These are phyloP conservation scores for Burhinus oedicnemus DNA, from an alignment of 2,113 vertebrate species.

Conservation along the genomic window DNA sequence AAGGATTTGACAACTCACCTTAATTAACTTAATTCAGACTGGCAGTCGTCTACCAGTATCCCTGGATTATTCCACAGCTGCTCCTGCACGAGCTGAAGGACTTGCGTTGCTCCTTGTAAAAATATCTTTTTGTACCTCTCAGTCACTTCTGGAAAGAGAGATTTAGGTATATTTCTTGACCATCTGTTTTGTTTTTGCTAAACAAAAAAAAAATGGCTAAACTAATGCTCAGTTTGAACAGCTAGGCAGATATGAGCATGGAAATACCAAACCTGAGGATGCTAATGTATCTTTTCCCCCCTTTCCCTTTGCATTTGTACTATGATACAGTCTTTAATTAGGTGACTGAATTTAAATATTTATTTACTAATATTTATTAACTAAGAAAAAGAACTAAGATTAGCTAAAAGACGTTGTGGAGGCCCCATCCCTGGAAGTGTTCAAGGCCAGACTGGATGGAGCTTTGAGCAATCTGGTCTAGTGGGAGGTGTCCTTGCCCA, in stretches of 20 bases:
- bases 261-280: neutral
- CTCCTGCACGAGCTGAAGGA: neutral
- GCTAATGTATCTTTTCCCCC: neutral
- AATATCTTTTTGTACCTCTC: neutral
- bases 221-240: neutral
- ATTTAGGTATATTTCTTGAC: neutral
- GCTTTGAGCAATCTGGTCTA: neutral
- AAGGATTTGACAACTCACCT: neutral
- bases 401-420: neutral
- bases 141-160: neutral
- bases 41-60: neutral
- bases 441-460: neutral
- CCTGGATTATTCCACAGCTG: neutral
- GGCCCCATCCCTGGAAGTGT: neutral
- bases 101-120: neutral
- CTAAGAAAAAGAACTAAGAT: neutral
- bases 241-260: neutral
- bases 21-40: neutral
- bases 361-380: neutral
- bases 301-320: neutral
- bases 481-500: neutral
- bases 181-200: neutral
- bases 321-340: neutral
- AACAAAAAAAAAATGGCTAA: neutral
- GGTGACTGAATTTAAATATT: neutral